Conservation (phyloP, 2,888 invertebrate genomes). For the Pheosia gnoma region DNA sequence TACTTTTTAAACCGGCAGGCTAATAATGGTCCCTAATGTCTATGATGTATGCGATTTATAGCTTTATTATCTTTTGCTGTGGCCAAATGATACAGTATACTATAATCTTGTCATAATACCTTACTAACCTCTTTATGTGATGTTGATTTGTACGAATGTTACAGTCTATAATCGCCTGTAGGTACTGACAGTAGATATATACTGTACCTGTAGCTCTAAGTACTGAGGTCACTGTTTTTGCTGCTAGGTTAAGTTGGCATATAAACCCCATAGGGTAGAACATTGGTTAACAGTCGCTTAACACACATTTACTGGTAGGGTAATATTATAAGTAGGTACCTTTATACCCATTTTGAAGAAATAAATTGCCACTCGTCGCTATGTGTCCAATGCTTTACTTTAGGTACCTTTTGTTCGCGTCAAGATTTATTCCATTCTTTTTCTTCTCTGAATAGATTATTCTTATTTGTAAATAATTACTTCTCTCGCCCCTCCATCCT, state of each 20-base stretch:
- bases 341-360: neutral
- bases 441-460: constrained; percentile 61
- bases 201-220: too few relatives aligned
- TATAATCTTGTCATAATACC: too few relatives aligned
- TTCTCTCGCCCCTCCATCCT: constrained; percentile 39
- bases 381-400: constrained; percentile 41
- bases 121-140: too few relatives aligned
- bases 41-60: too few relatives aligned
- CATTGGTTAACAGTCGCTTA: neutral
- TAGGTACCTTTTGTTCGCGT: constrained; percentile 47
- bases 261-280: neutral
- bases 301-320: too few relatives aligned
- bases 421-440: constrained; percentile 61
- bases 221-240: neutral
- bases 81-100: too few relatives aligned
- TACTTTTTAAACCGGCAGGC: neutral
- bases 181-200: too few relatives aligned
- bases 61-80: too few relatives aligned
- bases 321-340: too few relatives aligned
- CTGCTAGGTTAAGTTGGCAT: neutral
- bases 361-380: constrained; percentile 11
- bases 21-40: neutral
- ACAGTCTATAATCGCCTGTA: too few relatives aligned
- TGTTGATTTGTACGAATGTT: too few relatives aligned
- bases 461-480: constrained; percentile 70